phyloP scores from a whole-genome alignment of 1,140 invertebrate genomes.

The Penaeus indicus region DNA sequence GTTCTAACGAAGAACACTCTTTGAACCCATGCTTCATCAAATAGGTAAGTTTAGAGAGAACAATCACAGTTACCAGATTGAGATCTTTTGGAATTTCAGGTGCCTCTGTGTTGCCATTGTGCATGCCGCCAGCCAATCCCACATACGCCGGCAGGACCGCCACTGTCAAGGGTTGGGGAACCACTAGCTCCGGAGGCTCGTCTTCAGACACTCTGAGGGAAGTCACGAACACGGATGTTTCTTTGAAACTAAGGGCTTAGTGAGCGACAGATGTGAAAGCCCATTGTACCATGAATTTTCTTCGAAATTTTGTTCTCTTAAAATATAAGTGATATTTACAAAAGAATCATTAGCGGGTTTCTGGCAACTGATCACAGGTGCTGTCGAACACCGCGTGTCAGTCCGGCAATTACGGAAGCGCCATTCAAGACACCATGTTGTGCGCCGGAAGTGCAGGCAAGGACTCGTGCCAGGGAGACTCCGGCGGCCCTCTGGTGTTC shows the following conservation, averaged over 20 bases:
- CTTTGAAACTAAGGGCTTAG: too few species aligned
- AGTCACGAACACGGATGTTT: not conserved
- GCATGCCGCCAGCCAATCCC: slow-evolving; percentile 9
- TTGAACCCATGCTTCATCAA: too few species aligned
- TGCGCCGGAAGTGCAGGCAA: slow-evolving; percentile 35
- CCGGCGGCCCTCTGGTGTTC: slow-evolving; percentile 53
- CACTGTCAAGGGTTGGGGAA: slow-evolving; percentile 42
- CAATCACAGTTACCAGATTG: not conserved
- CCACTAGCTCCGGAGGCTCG: not conserved
- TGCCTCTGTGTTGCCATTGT: slow-evolving; percentile 35
- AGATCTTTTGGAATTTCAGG: not conserved
- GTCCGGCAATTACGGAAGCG: not conserved
- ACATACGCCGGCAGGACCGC: slow-evolving; percentile 25
- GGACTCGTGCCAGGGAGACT: slow-evolving; percentile 53
- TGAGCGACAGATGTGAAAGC: too few species aligned
- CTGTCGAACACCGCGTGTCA: slow-evolving; percentile 48
- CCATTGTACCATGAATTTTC: too few species aligned
- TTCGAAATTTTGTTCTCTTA: not conserved
- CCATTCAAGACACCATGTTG: slow-evolving; percentile 32
- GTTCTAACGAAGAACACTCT: not conserved
- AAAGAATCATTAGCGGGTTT: not conserved
- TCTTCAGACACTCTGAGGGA: slow-evolving; percentile 23
- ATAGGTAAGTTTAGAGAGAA: not conserved
- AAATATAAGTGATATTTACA: not conserved
- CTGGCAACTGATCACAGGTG: not conserved